These are phyloP conservation scores for Callyntrura guangdongensis DNA, from an alignment of 2,888 invertebrate species.

Conservation along the genomic window DNA sequence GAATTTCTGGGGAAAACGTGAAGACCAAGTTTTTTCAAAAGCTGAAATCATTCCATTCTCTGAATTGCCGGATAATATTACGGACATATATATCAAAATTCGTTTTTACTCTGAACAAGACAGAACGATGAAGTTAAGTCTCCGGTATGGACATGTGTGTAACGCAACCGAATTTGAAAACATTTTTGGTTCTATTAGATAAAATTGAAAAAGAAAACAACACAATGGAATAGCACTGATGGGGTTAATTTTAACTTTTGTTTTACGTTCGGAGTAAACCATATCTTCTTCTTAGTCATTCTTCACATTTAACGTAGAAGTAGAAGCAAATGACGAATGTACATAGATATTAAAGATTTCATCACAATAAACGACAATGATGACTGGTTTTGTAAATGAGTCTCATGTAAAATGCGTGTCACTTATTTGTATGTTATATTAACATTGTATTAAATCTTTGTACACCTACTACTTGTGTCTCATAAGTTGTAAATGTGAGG, in stretches of 20 bases:
- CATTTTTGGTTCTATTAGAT: slow-evolving; percentile 67
- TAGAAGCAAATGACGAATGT: not conserved
- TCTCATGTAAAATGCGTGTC: no score
- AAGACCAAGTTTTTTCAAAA: slow-evolving; percentile 60
- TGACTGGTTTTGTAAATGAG: no score
- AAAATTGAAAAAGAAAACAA: not conserved
- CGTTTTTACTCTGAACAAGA: slow-evolving; percentile 67
- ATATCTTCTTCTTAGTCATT: no score
- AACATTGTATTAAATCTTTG: no score
- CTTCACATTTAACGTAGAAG: not conserved
- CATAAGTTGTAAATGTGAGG: no score
- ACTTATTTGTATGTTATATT: no score
- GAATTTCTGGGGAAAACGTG: slow-evolving; percentile 81
- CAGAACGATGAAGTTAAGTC: slow-evolving; percentile 67
- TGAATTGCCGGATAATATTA: slow-evolving; percentile 69
- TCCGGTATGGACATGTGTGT: slow-evolving; percentile 72
- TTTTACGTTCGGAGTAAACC: not conserved
- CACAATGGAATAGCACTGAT: not conserved
- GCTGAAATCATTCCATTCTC: slow-evolving; percentile 75
- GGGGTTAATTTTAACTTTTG: no score
- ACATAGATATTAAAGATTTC: no score
- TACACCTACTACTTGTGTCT: no score
- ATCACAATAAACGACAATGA: no score
- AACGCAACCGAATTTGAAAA: slow-evolving; percentile 67
- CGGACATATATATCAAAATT: slow-evolving; percentile 68